These are phyloP conservation scores for Todiramphus saurophagus DNA, from an alignment of 2,113 vertebrate species.

Conservation along the genomic window DNA sequence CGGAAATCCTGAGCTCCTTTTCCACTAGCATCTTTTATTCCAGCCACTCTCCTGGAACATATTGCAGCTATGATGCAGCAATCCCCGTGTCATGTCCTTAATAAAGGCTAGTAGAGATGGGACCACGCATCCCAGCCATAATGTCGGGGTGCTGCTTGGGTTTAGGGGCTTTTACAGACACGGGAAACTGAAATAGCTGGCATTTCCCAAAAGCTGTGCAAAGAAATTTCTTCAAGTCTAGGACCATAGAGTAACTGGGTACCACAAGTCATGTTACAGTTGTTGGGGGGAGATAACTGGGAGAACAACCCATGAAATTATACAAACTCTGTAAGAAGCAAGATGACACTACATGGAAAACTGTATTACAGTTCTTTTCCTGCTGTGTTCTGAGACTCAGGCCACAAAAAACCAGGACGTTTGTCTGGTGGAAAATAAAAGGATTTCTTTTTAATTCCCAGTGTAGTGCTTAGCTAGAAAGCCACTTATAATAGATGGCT, in stretches of 20 bases:
- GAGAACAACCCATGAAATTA: background rate
- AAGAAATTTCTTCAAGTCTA: background rate
- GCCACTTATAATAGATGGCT: background rate
- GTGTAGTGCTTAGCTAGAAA: background rate
- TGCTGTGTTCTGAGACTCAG: background rate
- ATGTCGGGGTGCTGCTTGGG: background rate
- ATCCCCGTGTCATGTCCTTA: background rate
- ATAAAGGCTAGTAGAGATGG: background rate
- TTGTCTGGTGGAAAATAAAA: background rate
- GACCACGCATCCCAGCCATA: rapidly evolving
- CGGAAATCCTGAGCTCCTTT: background rate
- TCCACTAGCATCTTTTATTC: background rate
- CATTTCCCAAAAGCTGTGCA: background rate
- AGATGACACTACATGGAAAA: background rate
- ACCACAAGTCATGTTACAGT: background rate
- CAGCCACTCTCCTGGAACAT: rapidly evolving
- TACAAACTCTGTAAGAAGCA: background rate
- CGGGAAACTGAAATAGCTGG: background rate
- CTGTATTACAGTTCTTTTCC: background rate
- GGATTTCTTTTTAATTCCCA: background rate
- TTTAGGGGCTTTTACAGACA: background rate
- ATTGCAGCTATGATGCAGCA: background rate
- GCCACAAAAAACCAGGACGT: background rate
- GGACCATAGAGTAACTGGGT: background rate
- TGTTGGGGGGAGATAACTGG: background rate